Evolutionary conservation across 2,888 invertebrate genomes (phyloP), one percentile per base, ranked within the genome.

Genomic region (Hemicrepidius hirtus): DNA sequence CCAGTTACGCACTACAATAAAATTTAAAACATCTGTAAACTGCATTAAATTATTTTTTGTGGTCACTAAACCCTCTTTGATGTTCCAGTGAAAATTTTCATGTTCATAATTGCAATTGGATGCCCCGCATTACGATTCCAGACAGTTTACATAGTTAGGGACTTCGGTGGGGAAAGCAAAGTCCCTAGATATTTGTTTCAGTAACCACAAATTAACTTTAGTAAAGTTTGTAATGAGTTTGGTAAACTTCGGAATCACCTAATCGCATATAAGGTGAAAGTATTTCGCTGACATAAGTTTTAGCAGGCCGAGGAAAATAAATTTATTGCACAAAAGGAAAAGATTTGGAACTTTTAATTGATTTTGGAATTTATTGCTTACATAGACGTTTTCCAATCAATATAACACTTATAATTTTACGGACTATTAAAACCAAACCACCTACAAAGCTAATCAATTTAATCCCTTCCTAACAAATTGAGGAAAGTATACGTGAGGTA

Each of bases 211-310:
- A 53, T 53, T 53, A 53, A 53, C 53, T 53, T 53, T 21, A 53
- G 6, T 21, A 12, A n/a, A 53, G 53, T 53, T 53, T 18, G 21
- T 53, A 53, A 53, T 53, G 53, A 53, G 53, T 53, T 53, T 53
- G 32, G 53, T 53, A 53, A 53, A 53, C 53, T 53, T 53, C 53
- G 28, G 28, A 1, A 53, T 10, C 53, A 28, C 21, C 28, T 53
- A 53, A 53, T 53, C 28, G 28, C 53, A 53, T 53, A 53, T 53
- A 53, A 53, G 53, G 53, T 53, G 53, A 53, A 53, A 53, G 53
- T 53, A 53, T 53, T 53, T 21, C 13, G 53, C 24, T 53, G 53
- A 53, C 53, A 53, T 28, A 20, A 28, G 53, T 53, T 49, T 3
- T n/a, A 2, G 44, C n/a, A n/a, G n/a, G n/a, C n/a, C n/a, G 44